Evolutionary conservation across 2,797 vertebrate genomes (phyloP).

Genomic region (Rhincodon typus): DNA sequence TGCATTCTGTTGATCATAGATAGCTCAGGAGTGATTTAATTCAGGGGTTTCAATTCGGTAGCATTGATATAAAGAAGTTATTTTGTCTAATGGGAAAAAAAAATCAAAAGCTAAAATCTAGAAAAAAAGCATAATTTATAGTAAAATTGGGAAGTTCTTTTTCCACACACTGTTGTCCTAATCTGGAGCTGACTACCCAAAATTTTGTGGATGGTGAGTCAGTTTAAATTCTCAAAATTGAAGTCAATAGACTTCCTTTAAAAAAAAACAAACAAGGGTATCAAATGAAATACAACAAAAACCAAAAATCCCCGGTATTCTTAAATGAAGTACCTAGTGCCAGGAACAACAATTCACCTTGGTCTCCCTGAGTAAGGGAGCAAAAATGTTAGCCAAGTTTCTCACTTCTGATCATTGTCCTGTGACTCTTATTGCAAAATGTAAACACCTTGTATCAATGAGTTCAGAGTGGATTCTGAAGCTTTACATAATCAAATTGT

Average conservation of each 20-base stretch:
- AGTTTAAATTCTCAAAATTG: not conserved
- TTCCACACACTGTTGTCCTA: no score
- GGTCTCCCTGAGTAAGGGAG: not conserved
- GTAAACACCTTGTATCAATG: not conserved
- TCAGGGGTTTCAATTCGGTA: not conserved
- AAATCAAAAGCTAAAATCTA: no score
- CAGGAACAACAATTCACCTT: not conserved
- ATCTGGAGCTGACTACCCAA: not conserved
- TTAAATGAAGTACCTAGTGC: no score
- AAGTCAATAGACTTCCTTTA: not conserved
- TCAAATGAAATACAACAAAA: not conserved
- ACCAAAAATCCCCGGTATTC: not conserved
- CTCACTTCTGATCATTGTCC: not conserved
- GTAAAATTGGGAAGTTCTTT: not conserved
- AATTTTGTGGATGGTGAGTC: not conserved
- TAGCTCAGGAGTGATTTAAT: not conserved
- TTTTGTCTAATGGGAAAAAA: not conserved
- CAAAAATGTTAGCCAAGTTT: not conserved
- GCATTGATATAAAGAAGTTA: not conserved
- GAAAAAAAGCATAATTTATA: no score
- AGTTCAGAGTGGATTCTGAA: not conserved
- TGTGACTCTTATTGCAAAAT: not conserved
- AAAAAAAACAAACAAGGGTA: not conserved
- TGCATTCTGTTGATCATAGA: not conserved
- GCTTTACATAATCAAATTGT: not conserved